A percentile compares a stretch with the other conserved stretches of the same genome.
Conservation (phyloP, 2,113 vertebrate species). For the Meles meles region DNA sequence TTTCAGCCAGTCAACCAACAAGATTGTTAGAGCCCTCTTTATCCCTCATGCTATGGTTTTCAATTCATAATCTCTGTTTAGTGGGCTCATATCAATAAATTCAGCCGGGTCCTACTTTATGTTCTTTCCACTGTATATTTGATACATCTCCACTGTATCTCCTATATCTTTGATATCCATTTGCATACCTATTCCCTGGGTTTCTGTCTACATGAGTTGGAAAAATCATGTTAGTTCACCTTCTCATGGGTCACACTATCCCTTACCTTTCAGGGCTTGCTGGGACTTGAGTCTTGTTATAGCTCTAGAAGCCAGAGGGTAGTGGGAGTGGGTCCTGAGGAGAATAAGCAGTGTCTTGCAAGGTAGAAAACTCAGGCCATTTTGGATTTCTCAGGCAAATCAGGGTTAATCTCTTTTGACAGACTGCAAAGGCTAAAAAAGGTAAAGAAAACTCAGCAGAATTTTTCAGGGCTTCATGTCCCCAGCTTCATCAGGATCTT, state of each 20-base stretch:
- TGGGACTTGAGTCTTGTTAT: not conserved
- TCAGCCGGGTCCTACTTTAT: not conserved
- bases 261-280: not conserved
- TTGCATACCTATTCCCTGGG: not conserved
- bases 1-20: not conserved
- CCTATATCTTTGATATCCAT: not conserved
- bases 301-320: not conserved
- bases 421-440: not conserved
- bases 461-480: not conserved
- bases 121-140: not conserved
- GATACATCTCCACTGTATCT: not conserved
- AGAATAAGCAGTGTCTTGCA: not conserved
- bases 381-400: not conserved
- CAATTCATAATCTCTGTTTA: not conserved
- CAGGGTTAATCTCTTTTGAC: not conserved
- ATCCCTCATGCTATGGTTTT: not conserved
- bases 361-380: not conserved
- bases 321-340: not conserved
- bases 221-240: not conserved
- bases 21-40: not conserved
- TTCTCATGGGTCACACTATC: not conserved
- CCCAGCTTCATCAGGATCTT: not conserved
- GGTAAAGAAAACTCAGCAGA: not conserved
- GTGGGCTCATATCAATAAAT: not conserved
- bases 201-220: not conserved